phyloP scores from a whole-genome alignment of 2,113 vertebrate species.

The Chionis minor region DNA sequence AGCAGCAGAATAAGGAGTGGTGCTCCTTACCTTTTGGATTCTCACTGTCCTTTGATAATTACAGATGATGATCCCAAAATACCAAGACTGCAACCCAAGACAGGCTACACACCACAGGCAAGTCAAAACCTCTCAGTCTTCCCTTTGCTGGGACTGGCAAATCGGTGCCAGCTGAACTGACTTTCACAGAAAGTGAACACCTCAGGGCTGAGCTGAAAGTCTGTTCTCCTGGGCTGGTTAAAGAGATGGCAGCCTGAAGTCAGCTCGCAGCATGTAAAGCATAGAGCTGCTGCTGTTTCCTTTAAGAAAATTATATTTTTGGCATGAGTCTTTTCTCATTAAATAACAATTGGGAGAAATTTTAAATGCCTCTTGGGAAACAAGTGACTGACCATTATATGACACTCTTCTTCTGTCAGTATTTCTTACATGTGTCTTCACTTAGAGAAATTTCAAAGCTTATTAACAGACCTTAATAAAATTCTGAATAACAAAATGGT shows the following conservation, averaged over 20 bases:
- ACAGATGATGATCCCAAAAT: background rate
- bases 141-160: background rate
- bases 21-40: background rate
- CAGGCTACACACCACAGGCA: background rate
- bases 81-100: background rate
- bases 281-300: background rate
- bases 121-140: background rate
- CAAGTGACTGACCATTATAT: background rate
- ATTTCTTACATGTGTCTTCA: background rate
- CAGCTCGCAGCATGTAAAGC: background rate
- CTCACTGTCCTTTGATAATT: background rate
- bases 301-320: background rate
- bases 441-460: background rate
- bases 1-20: background rate
- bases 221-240: background rate
- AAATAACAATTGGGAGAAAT: background rate
- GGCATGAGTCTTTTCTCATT: background rate
- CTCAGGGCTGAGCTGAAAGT: background rate
- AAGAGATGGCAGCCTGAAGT: background rate
- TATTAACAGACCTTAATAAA: background rate
- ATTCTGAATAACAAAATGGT: background rate
- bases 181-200: background rate
- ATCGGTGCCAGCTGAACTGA: background rate
- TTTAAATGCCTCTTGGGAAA: background rate
- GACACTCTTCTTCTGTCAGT: background rate